phyloP scores from a whole-genome alignment of 2,888 invertebrate genomes.

The Sarcophaga variegata region DNA sequence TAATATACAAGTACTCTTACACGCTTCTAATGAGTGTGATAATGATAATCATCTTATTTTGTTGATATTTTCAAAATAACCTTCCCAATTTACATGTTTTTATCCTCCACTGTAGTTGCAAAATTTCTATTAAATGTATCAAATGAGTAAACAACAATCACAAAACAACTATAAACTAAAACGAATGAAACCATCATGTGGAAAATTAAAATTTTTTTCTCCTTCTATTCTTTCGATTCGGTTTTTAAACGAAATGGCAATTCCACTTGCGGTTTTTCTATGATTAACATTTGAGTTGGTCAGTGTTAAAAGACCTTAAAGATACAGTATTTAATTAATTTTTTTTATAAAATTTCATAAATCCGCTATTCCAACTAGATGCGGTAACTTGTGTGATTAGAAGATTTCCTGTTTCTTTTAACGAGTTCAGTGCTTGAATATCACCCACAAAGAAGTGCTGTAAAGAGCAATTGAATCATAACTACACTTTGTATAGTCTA shows the following conservation, averaged over 20 bases:
- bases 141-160: background rate
- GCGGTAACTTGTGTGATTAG: too few species aligned
- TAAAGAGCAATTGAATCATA: too few species aligned
- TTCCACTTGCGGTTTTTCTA: constrained; percentile 1
- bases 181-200: constrained; percentile 14
- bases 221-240: background rate
- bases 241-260: background rate
- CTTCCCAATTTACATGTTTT: background rate
- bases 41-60: too few species aligned
- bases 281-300: background rate
- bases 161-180: constrained; percentile 1
- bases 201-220: background rate
- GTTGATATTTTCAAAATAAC: background rate
- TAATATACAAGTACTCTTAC: background rate
- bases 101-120: background rate
- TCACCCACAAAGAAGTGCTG: too few species aligned
- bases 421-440: too few species aligned
- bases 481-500: too few species aligned
- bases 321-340: background rate
- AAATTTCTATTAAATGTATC: too few species aligned
- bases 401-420: too few species aligned
- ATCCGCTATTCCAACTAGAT: too few species aligned
- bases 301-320: background rate
- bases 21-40: too few species aligned
- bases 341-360: too few species aligned